Percentiles rank a stretch among this genome's conserved stretches.
phyloP scores from a whole-genome alignment of 1,140 invertebrate genomes.

The Procambarus virginalis region DNA sequence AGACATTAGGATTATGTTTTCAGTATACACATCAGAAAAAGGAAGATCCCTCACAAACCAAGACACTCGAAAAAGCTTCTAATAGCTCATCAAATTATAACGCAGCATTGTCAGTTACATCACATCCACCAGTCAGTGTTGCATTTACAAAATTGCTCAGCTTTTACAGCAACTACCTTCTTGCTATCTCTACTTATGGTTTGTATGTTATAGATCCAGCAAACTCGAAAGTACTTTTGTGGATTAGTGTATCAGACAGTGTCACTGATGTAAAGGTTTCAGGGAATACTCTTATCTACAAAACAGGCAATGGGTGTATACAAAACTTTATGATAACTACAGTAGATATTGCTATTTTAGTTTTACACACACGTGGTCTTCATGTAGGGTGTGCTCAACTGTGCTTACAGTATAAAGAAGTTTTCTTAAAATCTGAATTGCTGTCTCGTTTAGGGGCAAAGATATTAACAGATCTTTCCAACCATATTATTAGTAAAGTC shows the following conservation, averaged over 20 bases:
- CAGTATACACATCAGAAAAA: neutral
- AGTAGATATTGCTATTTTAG: slow-evolving; percentile 49
- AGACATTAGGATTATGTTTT: neutral
- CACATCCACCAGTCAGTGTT: slow-evolving; percentile 48
- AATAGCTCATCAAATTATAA: neutral
- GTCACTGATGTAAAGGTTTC: slow-evolving; percentile 46
- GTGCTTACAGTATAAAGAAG: slow-evolving; percentile 26
- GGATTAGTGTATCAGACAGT: slow-evolving; percentile 51
- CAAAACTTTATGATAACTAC: slow-evolving; percentile 59
- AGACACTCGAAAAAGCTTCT: neutral
- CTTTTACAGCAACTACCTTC: slow-evolving; percentile 54
- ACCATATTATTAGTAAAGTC: neutral
- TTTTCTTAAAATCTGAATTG: slow-evolving; percentile 32
- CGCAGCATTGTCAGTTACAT: neutral
- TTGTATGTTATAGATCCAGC: slow-evolving; percentile 49
- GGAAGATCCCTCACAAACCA: neutral
- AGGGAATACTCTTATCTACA: slow-evolving; percentile 49
- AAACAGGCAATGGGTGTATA: slow-evolving; percentile 31
- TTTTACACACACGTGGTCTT: slow-evolving; percentile 25
- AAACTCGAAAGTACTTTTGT: slow-evolving; percentile 44
- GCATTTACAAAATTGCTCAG: slow-evolving; percentile 53
- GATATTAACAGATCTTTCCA: slow-evolving; percentile 39
- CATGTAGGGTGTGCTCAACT: slow-evolving; percentile 29
- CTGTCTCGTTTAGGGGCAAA: slow-evolving; percentile 38
- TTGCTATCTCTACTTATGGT: slow-evolving; percentile 48